These are phyloP conservation scores for Micropoecilia bifurca DNA, from an alignment of 2,797 vertebrate species.

Conservation along the genomic window DNA sequence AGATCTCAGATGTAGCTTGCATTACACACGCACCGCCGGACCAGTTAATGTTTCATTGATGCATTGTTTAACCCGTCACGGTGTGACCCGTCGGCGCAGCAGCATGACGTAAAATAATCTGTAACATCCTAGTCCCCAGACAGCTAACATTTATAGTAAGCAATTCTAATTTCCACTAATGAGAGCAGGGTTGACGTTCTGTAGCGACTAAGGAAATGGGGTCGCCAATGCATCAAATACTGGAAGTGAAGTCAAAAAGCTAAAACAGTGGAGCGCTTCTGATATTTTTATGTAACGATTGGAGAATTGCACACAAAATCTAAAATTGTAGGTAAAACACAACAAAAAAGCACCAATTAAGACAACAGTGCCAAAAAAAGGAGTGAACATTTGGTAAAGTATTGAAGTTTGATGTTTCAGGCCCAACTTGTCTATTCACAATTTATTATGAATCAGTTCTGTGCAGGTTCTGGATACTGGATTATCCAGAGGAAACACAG, in stretches of 20 bases:
- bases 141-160: conserved; percentile 64
- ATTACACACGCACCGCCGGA: conserved; percentile 33
- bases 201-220: conserved; percentile 23
- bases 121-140: conserved; percentile 42
- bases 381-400: not conserved
- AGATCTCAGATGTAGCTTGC: conserved; percentile 21
- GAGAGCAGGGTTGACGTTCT: conserved; percentile 16
- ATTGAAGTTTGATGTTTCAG: not conserved
- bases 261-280: not conserved
- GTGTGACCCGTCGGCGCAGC: conserved; percentile 13
- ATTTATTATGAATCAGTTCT: not conserved
- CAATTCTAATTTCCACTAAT: conserved; percentile 42
- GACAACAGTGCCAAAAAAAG: not conserved
- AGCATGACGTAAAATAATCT: conserved; percentile 30
- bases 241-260: conserved; percentile 4
- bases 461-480: not conserved
- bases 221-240: conserved; percentile 8
- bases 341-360: not conserved
- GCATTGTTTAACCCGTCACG: conserved; percentile 43
- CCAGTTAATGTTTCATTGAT: conserved; percentile 57
- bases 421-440: not conserved
- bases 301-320: not conserved
- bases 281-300: not conserved
- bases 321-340: not conserved
- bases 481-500: not conserved